These are phyloP conservation scores for Cephus nigrinus DNA, from an alignment of 2,888 invertebrate species.

Conservation along the genomic window DNA sequence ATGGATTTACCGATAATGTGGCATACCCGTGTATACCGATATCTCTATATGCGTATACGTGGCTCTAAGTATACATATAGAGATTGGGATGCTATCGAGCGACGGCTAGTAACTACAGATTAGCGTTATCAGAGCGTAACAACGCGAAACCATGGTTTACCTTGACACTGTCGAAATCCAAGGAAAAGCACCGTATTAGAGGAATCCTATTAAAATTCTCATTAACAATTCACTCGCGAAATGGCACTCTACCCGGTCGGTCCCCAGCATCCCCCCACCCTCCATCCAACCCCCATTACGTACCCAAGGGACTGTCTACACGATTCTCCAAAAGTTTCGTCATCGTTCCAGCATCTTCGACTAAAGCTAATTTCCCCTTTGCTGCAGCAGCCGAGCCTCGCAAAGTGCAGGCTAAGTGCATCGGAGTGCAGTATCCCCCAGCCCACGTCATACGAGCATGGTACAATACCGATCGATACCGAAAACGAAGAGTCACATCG, in stretches of 20 bases:
- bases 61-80: background rate
- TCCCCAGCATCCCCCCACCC: background rate
- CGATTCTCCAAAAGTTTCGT: background rate
- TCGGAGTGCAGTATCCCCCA: background rate
- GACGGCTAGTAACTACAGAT: constrained; percentile 62
- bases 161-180: constrained; percentile 60
- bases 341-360: background rate
- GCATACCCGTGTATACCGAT: constrained; percentile 28
- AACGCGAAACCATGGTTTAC: constrained; percentile 63
- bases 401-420: background rate
- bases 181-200: background rate
- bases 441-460: background rate
- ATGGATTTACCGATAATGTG: constrained; percentile 62
- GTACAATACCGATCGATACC: background rate
- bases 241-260: background rate
- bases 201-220: constrained; percentile 3
- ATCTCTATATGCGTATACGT: background rate
- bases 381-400: background rate
- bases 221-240: background rate
- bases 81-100: constrained; percentile 43
- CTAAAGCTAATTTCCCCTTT: background rate
- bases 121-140: constrained; percentile 64
- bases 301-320: background rate
- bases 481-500: background rate
- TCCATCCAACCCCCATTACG: background rate